Evolutionary conservation across 1,140 invertebrate genomes (phyloP), one percentile per base, ranked within the genome.

Genomic region (Temnothorax nylanderi): DNA sequence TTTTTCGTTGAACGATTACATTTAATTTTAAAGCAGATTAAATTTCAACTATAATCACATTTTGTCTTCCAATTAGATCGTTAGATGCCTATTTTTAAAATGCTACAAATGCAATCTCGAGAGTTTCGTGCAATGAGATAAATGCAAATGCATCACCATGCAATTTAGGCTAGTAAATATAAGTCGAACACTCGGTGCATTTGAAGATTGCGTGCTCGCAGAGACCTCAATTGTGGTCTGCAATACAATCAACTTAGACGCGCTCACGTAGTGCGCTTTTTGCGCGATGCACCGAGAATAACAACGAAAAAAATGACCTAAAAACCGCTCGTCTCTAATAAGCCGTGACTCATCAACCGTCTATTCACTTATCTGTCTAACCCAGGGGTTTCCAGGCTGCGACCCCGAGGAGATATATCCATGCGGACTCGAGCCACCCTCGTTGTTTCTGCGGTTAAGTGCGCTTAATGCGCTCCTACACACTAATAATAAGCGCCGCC

Each of bases 361-460:
- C 77, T 87, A 90, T 91, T 91, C 90, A 88, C 78, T 91, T 91
- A 91, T 91, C 90, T 88, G 64, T 85, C 74, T 87, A 87, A 90
- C 80, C 85, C 37, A 85, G 56, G 75, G 88, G 89, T 90, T 90
- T 90, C 47, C 88, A 90, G 89, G 88, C 86, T 90, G 21, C 88
- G 88, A 90, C 85, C 85, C 41, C 80, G 56, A 49, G n/a, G 13
- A 72, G 85, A 90, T 88, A 82, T 80, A 76, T 80, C 80, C 21
- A 37, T 67, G 58, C 88, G 41, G 32, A 88, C 65, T 69, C 78
- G 77, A 64, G 86, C 71, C 81, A 90, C 71, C 89, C 89, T 75
- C 58, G 56, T 37, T 54, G 56, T 37, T 54, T 56, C 41, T 13
- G 64, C 32, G 54, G 58, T 72, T 90, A 77, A 88, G 37, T 49